Percentiles rank a stretch among this genome's conserved stretches.
Conservation (phyloP, 2,888 invertebrate genomes). For the Celastrina argiolus region DNA sequence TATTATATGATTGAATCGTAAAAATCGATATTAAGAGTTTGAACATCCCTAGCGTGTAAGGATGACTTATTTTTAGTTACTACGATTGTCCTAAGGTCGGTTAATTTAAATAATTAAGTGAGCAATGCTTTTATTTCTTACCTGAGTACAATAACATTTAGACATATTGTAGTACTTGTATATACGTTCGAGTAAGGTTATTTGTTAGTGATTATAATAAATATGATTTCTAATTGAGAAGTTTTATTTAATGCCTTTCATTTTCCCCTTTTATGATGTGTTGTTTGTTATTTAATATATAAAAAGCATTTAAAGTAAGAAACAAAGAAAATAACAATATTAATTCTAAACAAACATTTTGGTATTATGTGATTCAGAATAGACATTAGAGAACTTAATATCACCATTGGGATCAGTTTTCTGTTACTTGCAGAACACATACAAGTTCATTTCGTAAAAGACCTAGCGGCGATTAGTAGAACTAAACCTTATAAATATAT, state of each 20-base stretch:
- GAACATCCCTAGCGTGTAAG: constrained; percentile 16
- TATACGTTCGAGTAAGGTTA: constrained; percentile 60
- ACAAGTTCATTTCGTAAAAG: too few species aligned
- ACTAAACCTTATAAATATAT: too few species aligned
- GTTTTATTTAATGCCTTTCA: constrained; percentile 39
- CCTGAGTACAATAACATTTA: constrained; percentile 59
- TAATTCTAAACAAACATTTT: too few species aligned
- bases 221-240: constrained; percentile 52
- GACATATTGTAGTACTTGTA: constrained; percentile 50
- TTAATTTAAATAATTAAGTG: constrained; percentile 18
- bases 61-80: background rate
- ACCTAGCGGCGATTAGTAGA: too few species aligned
- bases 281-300: background rate
- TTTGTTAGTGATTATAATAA: constrained; percentile 62
- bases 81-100: constrained; percentile 24
- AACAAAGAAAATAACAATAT: too few species aligned
- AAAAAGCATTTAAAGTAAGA: too few species aligned
- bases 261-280: background rate
- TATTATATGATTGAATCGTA: background rate
- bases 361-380: too few species aligned
- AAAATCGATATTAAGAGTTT: background rate
- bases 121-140: constrained; percentile 43
- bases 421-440: too few species aligned
- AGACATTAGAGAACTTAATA: too few species aligned
- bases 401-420: too few species aligned